Conservation (phyloP, 2,888 invertebrate species). For the Xanthia togata region DNA sequence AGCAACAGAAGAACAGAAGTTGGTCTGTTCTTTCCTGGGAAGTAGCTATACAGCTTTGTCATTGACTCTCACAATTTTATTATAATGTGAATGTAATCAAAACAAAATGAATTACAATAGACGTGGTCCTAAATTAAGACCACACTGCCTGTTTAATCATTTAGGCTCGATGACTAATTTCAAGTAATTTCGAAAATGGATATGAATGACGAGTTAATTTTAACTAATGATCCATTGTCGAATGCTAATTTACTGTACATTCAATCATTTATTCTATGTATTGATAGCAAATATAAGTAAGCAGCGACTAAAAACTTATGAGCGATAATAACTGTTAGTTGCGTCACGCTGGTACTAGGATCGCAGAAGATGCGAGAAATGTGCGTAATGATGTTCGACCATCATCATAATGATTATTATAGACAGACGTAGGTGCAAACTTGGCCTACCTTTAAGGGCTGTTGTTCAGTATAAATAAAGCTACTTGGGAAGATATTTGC, state of each 20-base stretch:
- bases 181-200: slow-evolving; percentile 8
- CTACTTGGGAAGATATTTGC: background rate
- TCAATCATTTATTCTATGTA: slow-evolving; percentile 37
- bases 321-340: slow-evolving; percentile 51
- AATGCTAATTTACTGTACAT: slow-evolving; percentile 21
- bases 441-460: background rate
- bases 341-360: slow-evolving; percentile 59
- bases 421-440: background rate
- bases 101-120: background rate
- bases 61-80: background rate
- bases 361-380: slow-evolving; percentile 46
- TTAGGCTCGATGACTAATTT: slow-evolving; percentile 36
- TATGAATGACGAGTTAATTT: slow-evolving; percentile 23
- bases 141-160: background rate
- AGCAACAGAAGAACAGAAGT: background rate
- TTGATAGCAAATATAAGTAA: slow-evolving; percentile 26
- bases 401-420: background rate
- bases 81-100: background rate
- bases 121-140: slow-evolving; percentile 24
- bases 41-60: background rate
- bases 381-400: slow-evolving; percentile 22
- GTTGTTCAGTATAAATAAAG: slow-evolving; percentile 1
- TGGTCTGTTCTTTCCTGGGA: background rate
- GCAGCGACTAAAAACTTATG: slow-evolving; percentile 16
- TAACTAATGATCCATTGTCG: slow-evolving; percentile 56